Percentiles rank a stretch among this genome's conserved stretches.
These are phyloP conservation scores for Pogonus chalceus DNA, from an alignment of 1,140 invertebrate species.

Conservation along the genomic window DNA sequence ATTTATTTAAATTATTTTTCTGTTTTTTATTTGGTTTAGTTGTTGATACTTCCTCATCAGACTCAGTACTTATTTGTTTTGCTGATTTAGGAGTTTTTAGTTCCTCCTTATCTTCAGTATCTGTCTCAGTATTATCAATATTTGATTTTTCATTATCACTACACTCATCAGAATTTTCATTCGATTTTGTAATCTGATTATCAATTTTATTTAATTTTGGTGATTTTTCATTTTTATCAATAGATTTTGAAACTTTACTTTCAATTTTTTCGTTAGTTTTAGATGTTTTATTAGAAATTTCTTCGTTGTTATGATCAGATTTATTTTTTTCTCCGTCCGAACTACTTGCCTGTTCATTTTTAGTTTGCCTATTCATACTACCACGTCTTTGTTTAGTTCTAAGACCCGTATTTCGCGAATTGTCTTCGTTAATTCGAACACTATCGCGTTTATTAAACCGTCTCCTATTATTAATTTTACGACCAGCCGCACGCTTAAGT, in stretches of 20 bases:
- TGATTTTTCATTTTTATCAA: too few species aligned
- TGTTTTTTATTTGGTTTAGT: background rate
- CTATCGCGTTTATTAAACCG: conserved; percentile 4
- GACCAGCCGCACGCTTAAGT: background rate
- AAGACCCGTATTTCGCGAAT: background rate
- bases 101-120: background rate
- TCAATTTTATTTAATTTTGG: background rate
- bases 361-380: background rate
- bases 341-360: too few species aligned
- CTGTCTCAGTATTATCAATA: background rate
- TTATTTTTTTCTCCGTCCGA: too few species aligned
- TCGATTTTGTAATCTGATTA: background rate
- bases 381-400: background rate
- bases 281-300: too few species aligned
- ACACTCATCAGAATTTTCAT: conserved; percentile 33
- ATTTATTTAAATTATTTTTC: background rate
- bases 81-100: background rate
- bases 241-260: too few species aligned
- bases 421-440: background rate
- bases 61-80: background rate
- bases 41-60: conserved; percentile 16
- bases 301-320: too few species aligned
- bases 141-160: conserved; percentile 30
- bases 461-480: conserved; percentile 13
- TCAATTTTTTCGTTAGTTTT: too few species aligned